Conservation (phyloP, 2,888 invertebrate species). For the Conus canariensis region DNA sequence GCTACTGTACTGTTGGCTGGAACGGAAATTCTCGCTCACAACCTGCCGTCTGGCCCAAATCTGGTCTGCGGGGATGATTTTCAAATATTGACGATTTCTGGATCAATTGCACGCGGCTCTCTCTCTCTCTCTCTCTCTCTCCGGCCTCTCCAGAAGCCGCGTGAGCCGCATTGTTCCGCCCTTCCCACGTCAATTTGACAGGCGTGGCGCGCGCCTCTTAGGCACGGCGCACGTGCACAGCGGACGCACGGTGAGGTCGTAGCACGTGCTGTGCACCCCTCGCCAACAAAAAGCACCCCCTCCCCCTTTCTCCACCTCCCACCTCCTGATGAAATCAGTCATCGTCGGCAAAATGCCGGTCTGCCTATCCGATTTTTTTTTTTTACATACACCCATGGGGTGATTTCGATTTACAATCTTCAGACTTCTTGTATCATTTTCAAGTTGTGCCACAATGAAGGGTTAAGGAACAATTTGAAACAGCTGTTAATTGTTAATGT, state of each 20-base stretch:
- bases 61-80: conserved; percentile 25
- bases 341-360: no score
- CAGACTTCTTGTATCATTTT: no score
- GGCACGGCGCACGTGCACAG: conserved; percentile 32
- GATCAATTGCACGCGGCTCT: not conserved
- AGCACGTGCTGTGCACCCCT: conserved; percentile 7
- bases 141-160: conserved; percentile 16
- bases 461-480: no score
- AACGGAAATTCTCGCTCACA: not conserved
- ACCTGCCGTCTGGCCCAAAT: conserved; percentile 21
- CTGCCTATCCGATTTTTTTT: no score
- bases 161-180: conserved; percentile 18
- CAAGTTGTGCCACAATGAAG: no score
- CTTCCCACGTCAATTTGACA: conserved; percentile 43
- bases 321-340: not conserved
- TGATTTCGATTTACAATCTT: no score
- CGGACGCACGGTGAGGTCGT: not conserved
- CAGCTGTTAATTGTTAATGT: no score
- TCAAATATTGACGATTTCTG: conserved; percentile 32
- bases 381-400: no score
- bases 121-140: not conserved
- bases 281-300: not conserved
- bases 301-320: not conserved
- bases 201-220: conserved; percentile 12
- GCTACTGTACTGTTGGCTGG: no score